Percentiles rank a stretch among this genome's conserved stretches.
phyloP scores from a whole-genome alignment of 2,113 vertebrate genomes.

The Periophthalmus modestus region DNA sequence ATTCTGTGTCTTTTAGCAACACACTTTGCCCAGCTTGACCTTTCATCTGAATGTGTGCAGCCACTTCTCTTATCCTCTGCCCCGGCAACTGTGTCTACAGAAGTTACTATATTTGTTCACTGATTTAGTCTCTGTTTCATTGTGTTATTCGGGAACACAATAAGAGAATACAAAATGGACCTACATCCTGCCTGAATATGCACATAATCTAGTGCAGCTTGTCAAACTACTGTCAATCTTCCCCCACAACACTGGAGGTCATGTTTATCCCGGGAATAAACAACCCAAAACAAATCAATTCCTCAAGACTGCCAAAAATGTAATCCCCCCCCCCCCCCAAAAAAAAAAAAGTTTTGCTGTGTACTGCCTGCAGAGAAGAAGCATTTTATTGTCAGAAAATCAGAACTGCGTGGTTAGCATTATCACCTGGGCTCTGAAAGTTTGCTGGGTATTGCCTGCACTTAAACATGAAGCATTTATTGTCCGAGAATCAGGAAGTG shows the following conservation, averaged over 20 bases:
- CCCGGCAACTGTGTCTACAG: background rate
- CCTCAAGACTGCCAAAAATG: slow-evolving; percentile 20
- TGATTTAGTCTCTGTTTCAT: background rate
- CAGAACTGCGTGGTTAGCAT: no score
- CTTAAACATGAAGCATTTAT: no score
- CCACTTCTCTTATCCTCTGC: background rate
- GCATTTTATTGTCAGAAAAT: no score
- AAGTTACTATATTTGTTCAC: background rate
- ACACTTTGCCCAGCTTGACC: background rate
- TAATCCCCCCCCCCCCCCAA: background rate
- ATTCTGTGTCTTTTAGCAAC: background rate
- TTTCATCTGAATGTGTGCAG: background rate
- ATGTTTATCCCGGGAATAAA: background rate
- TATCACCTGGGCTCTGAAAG: no score
- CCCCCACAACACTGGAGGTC: slow-evolving; percentile 38
- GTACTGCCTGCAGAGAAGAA: no score
- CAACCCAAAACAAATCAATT: slow-evolving; percentile 22
- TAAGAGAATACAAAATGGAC: background rate
- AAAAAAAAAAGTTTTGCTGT: no score
- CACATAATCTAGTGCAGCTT: background rate
- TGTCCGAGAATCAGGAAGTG: no score
- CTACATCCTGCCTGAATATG: background rate
- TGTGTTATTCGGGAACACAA: background rate
- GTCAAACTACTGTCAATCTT: slow-evolving; percentile 39
- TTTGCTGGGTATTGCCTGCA: no score